These are phyloP conservation scores for Pyrrhosoma nymphula DNA, from an alignment of 2,888 invertebrate species.

Conservation along the genomic window DNA sequence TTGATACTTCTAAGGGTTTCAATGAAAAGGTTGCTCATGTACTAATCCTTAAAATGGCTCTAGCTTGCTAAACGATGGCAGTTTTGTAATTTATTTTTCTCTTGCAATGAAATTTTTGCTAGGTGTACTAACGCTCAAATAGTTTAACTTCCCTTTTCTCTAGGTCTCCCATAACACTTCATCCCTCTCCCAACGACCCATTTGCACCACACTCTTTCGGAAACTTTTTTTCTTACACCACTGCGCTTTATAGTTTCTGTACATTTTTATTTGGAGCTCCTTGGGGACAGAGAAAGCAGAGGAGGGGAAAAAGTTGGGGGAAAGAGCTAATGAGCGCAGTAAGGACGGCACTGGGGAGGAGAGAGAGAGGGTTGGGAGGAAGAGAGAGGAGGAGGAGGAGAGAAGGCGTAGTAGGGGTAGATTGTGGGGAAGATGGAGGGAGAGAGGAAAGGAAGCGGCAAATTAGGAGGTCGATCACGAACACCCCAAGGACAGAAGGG, in stretches of 20 bases:
- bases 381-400: not conserved
- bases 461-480: constrained; percentile 2
- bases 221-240: not conserved
- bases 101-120: too few species aligned
- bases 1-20: too few species aligned
- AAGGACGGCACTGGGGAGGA: not conserved
- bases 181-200: not conserved
- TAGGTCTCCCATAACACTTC: too few species aligned
- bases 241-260: not conserved
- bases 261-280: too few species aligned
- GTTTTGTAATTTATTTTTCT: too few species aligned
- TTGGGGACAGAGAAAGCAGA: too few species aligned
- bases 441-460: not conserved
- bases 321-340: not conserved
- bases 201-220: not conserved
- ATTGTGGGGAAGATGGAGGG: not conserved
- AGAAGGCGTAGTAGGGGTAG: not conserved
- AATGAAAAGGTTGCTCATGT: too few species aligned
- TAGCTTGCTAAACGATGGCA: too few species aligned
- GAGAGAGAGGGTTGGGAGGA: too few species aligned
- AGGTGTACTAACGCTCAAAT: too few species aligned
- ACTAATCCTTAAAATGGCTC: too few species aligned
- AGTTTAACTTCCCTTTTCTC: too few species aligned
- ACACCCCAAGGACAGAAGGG: constrained; percentile 17
- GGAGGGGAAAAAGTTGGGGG: not conserved